Evolutionary conservation across 2,797 vertebrate species (phyloP), one percentile per base, ranked within the genome.

Genomic region (Apogon talboti): DNA sequence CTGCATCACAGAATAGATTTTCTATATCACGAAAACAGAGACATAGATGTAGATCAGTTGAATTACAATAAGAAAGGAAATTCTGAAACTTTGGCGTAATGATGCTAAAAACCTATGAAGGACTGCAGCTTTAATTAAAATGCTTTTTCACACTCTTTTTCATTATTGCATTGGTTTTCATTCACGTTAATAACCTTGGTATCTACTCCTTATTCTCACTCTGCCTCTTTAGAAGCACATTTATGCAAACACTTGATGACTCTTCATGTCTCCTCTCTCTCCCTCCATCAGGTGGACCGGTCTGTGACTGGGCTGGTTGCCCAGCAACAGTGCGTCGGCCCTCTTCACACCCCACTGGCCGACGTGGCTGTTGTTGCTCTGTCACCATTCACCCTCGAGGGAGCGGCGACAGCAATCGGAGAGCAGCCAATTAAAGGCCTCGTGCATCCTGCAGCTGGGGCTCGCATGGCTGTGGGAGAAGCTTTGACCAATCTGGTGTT

Each of bases 251-350:
- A 13, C 40, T 28, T 15, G 37, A 54, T 61, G 43, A 55, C 50
- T 62, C 14, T 63, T 12, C 0, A 0, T 15, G 2, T 50, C 14
- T 61, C 24, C 37, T 1, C 28, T 14, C 42, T 37, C 42, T 16
- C 51, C 16, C 16, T 50, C 40, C 30, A 1, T 30, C 77, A 98
- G 97, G 97, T 98, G 87, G 97, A 98, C 86, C 95, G 96, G 33
- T 98, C 96, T 0, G 97, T 98, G 81, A 95, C 96, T 0, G 97
- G 97, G 33, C 89, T 98, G 76, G 95, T 98, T 78, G 97, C 97
- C 33, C 97, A 98, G 89, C 97, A 98, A 84, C 97, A 98, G 85
- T 98, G 97, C 7, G 96, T 98, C 0, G 97, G 97, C 0, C 96
- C 96, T 14, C 95, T 98, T 19, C 96, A 98, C 83, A 98, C 96